These are phyloP conservation scores for Drosophila differens DNA, from an alignment of 2,888 invertebrate species.

Conservation along the genomic window DNA sequence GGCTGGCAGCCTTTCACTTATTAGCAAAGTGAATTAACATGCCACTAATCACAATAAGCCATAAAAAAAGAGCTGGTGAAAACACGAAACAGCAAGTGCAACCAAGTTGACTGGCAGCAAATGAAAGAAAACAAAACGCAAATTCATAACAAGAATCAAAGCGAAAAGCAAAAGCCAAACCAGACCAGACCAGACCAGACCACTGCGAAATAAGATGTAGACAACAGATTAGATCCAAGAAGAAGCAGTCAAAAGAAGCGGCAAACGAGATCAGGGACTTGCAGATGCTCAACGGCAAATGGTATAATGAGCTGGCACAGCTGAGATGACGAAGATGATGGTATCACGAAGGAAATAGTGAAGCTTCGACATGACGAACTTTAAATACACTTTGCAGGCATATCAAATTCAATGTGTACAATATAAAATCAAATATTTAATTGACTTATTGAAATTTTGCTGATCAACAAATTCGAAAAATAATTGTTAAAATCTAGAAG, in stretches of 20 bases:
- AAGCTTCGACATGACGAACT: background rate
- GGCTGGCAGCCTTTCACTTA: constrained; percentile 67
- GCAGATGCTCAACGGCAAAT: constrained; percentile 50
- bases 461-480: background rate
- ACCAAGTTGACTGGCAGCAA: constrained; percentile 36
- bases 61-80: constrained; percentile 64
- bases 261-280: constrained; percentile 73
- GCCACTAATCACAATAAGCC: constrained; percentile 58
- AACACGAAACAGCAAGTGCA: constrained; percentile 64
- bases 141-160: constrained; percentile 27
- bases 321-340: constrained; percentile 10
- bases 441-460: background rate
- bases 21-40: constrained; percentile 77
- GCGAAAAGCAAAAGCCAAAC: constrained; percentile 9
- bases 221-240: constrained; percentile 36
- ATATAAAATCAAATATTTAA: background rate
- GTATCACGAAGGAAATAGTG: background rate
- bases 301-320: constrained; percentile 34
- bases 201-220: constrained; percentile 36
- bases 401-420: background rate
- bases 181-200: background rate
- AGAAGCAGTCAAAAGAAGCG: constrained; percentile 19
- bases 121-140: constrained; percentile 37
- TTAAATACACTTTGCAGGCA: constrained; percentile 4
- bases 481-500: background rate